A percentile compares a stretch with the other conserved stretches of the same genome.
phyloP scores from a whole-genome alignment of 1,140 invertebrate species.

The Cryptotermes secundus region DNA sequence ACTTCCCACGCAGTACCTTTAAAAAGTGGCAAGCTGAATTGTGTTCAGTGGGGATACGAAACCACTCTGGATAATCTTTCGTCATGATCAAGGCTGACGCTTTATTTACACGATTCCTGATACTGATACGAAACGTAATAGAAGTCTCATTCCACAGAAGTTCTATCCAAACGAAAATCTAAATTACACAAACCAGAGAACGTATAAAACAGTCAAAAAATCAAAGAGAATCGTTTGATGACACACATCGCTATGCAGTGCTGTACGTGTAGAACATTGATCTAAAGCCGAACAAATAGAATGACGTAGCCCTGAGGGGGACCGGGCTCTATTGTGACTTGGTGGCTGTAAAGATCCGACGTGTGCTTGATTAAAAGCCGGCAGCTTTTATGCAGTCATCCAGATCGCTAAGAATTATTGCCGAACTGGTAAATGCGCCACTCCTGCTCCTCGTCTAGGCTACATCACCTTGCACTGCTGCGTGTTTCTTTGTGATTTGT shows the following conservation, averaged over 20 bases:
- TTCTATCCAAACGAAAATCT: constrained; percentile 15
- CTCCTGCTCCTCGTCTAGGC: too few relatives aligned
- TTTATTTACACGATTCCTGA: neutral
- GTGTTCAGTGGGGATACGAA: too few relatives aligned
- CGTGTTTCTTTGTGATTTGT: too few relatives aligned
- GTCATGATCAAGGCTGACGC: neutral
- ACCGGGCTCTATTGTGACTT: neutral
- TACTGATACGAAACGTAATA: neutral
- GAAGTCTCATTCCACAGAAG: neutral
- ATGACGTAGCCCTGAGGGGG: neutral
- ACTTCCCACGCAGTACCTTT: too few relatives aligned
- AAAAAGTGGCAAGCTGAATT: too few relatives aligned
- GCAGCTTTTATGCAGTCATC: neutral
- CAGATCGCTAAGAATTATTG: neutral
- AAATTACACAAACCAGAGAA: constrained; percentile 14
- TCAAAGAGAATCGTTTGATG: constrained; percentile 13
- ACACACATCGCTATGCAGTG: neutral
- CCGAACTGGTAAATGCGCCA: neutral
- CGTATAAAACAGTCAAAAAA: neutral
- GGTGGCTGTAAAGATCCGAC: neutral
- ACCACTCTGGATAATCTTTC: neutral
- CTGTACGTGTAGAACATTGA: neutral
- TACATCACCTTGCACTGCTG: too few relatives aligned
- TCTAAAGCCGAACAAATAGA: neutral
- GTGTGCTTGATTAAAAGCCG: constrained; percentile 4